Evolutionary conservation across 2,113 vertebrate species (phyloP).

Genomic region (Psammodynastes pulverulentus): DNA sequence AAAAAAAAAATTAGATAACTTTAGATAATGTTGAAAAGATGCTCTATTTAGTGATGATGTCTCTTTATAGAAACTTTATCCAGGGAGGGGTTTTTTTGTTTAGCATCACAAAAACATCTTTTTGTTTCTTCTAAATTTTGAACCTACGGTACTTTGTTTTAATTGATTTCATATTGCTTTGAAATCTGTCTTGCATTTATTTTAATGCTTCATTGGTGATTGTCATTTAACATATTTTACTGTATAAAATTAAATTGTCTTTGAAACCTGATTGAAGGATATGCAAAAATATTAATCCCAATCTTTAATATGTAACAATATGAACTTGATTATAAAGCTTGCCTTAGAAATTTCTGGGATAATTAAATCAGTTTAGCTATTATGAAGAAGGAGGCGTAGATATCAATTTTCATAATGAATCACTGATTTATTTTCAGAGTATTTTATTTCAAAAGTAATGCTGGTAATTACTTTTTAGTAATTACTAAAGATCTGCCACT

Average conservation of each 20-base stretch:
- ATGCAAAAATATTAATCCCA: not conserved
- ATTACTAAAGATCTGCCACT: not conserved
- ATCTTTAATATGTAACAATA: conserved; percentile 6
- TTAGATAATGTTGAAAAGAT: no score
- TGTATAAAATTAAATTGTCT: not conserved
- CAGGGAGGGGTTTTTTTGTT: not conserved
- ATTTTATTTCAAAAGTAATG: not conserved
- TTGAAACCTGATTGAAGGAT: not conserved
- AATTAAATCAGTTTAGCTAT: not conserved
- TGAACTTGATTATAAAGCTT: not conserved
- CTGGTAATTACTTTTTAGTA: not conserved
- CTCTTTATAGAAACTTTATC: not conserved
- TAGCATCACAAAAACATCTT: not conserved
- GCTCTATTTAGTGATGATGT: not conserved
- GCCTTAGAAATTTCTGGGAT: not conserved
- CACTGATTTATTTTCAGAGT: not conserved
- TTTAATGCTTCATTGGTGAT: not conserved
- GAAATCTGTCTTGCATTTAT: not conserved
- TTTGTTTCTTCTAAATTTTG: not conserved
- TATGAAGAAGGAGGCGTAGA: not conserved
- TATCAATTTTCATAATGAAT: not conserved
- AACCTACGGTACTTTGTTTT: not conserved
- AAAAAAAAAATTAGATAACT: not conserved
- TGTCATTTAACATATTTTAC: not conserved
- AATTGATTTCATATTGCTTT: not conserved